Evolutionary conservation across 2,797 vertebrate species (phyloP).

Genomic region (Xenentodon cancila): DNA sequence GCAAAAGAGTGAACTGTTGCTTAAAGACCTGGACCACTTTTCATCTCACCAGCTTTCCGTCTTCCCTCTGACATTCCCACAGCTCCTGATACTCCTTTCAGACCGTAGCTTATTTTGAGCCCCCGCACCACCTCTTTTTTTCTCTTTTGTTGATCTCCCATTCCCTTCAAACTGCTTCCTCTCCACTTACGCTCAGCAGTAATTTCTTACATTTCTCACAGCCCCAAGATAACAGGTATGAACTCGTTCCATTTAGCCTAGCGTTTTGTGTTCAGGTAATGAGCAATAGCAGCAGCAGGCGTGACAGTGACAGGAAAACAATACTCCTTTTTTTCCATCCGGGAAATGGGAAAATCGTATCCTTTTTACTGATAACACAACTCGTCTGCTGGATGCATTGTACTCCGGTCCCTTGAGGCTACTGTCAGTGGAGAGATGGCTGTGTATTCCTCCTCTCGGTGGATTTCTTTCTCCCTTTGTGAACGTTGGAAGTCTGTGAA

Average conservation of each 20-base stretch:
- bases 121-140: slow-evolving; percentile 1
- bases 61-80: slow-evolving; percentile 39
- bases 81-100: background rate
- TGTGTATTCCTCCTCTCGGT: slow-evolving; percentile 44
- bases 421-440: slow-evolving; percentile 44
- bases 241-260: slow-evolving; percentile 21
- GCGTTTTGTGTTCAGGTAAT: slow-evolving; percentile 51
- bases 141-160: background rate
- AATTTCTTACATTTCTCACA: slow-evolving; percentile 21
- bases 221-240: slow-evolving; percentile 32
- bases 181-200: slow-evolving; percentile 26
- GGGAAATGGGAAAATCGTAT: slow-evolving; percentile 35
- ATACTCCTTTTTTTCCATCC: slow-evolving; percentile 19
- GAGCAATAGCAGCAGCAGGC: slow-evolving; percentile 26
- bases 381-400: slow-evolving; percentile 57
- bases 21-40: slow-evolving; percentile 31
- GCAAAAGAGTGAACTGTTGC: slow-evolving; percentile 16
- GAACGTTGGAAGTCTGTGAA: slow-evolving; percentile 48
- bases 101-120: slow-evolving; percentile 10
- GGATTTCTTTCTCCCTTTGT: slow-evolving; percentile 44
- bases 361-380: slow-evolving; percentile 51
- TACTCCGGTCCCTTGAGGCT: slow-evolving; percentile 58
- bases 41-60: slow-evolving; percentile 4
- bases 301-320: slow-evolving; percentile 36
- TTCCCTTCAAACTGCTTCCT: background rate